Conservation (phyloP, 37 sponge, comb jelly and placozoan genomes). For the Beroe ovata region DNA sequence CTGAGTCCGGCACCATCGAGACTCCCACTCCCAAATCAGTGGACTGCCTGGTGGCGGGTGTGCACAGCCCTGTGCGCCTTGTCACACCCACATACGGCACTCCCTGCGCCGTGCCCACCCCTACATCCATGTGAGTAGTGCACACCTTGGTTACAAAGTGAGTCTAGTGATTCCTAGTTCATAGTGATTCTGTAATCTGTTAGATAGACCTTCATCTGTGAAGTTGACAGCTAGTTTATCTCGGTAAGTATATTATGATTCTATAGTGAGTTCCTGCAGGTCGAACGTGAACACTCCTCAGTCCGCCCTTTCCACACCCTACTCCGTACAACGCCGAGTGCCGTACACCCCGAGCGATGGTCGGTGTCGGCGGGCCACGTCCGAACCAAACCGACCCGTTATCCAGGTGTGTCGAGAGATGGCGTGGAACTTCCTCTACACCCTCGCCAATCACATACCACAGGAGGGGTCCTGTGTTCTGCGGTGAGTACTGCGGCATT, state of each 20-base stretch:
- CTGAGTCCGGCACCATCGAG: background rate
- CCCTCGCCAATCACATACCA: slow-evolving; percentile 60
- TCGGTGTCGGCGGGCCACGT: slow-evolving; percentile 9
- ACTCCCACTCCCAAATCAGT: slow-evolving; percentile 55
- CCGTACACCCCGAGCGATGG: slow-evolving; percentile 34
- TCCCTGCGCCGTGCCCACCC: slow-evolving; percentile 55
- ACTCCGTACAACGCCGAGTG: slow-evolving; percentile 21
- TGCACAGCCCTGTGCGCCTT: background rate
- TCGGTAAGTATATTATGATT: no score
- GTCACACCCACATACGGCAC: slow-evolving; percentile 63
- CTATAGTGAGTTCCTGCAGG: background rate
- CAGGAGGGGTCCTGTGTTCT: slow-evolving; percentile 60
- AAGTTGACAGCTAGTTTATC: no score
- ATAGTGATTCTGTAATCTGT: no score
- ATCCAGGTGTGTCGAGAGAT: slow-evolving; percentile 43
- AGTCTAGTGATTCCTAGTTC: background rate
- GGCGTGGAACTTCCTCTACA: slow-evolving; percentile 64
- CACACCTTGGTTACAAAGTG: background rate
- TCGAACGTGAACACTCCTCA: slow-evolving; percentile 61
- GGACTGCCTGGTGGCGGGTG: background rate
- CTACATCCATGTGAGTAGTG: slow-evolving; percentile 33
- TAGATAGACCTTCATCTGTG: no score
- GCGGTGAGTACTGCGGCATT: no score
- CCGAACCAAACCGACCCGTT: slow-evolving; percentile 11
- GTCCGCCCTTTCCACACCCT: slow-evolving; percentile 34